A percentile compares a stretch with the other conserved stretches of the same genome.
Conservation (phyloP, 1,140 invertebrate species). For the Helicoverpa zea region DNA sequence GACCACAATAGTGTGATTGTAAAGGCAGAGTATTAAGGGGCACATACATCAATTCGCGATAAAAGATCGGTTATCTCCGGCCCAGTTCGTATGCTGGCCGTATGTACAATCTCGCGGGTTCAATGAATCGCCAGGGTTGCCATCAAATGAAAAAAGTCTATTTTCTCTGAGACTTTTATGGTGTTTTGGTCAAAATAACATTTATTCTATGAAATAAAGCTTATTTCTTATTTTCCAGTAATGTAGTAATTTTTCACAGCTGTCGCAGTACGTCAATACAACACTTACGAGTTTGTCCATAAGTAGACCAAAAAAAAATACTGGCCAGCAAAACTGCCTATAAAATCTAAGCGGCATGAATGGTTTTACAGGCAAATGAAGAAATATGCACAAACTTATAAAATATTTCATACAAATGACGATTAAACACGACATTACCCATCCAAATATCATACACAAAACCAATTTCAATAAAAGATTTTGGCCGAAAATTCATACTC, state of each 20-base stretch:
- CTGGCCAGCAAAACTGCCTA: no score
- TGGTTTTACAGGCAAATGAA: no score
- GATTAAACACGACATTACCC: background rate
- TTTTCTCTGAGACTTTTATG: no score
- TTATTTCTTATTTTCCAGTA: no score
- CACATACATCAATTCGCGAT: constrained; percentile 67
- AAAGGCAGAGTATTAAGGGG: constrained; percentile 53
- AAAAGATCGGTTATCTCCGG: constrained; percentile 67
- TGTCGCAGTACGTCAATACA: no score
- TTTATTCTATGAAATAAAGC: no score
- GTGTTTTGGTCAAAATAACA: no score
- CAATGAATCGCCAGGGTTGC: constrained; percentile 59
- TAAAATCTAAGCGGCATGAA: no score
- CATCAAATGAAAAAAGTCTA: background rate
- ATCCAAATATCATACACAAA: background rate
- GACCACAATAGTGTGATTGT: constrained; percentile 1
- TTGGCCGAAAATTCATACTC: background rate
- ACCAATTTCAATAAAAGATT: constrained; percentile 14
- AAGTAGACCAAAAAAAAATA: no score
- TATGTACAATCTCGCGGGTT: constrained; percentile 13
- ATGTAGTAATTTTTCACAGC: no score
- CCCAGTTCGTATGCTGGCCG: constrained; percentile 65
- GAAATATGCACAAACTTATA: background rate
- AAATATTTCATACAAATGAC: background rate
- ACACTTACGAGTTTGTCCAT: no score